Base-by-base conservation (phyloP, 2,888 invertebrate species). In the Drosophila crucigera region DNA sequence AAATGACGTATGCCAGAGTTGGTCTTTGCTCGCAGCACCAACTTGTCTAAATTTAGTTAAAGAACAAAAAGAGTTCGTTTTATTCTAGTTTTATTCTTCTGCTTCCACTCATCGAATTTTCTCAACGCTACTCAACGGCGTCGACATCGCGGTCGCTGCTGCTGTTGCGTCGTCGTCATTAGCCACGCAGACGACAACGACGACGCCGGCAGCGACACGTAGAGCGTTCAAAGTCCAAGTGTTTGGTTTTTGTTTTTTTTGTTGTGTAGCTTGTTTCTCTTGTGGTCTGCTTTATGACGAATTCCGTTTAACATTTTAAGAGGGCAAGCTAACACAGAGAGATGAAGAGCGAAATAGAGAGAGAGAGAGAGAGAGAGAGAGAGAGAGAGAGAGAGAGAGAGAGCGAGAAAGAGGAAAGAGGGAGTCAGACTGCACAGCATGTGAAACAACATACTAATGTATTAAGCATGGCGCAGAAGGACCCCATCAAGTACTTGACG, bases 171-270 rank as follows among this genome's bases (percentile, higher is more conserved):
- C 72, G 70, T 70, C 71, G 60, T 82, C 79, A 84, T 67, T 81
- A 78, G 65, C 74, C 62, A 67, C 75, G 71, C 68, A 62, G 55
- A 68, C 68, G 77, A 61, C 81, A 71, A 81, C 66, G 79, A 61
- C 82, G 75, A 81, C 68, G 79, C 66, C 55, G 49, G 25, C 76
- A 52, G 60, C 76, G 75, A 78, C 82, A 82, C 78, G 86, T 73
- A 75, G 53, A 33, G 54, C 55, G 89, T 73, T 69, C 83, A 84
- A 88, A 84, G 83, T 84, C 83, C 83, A 88, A 73, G 43, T 71
- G 82, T 68, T 82, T 84, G 84, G 70, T 49, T 30, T 64, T 28
- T 47, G 37, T 37, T 52, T 43, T 77, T 49, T 16, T 35, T 56
- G 9, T 55, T 47, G 14, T 62, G 31, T 49, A 50, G 43, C 35